Percentiles rank a stretch among this genome's conserved stretches.
These are phyloP conservation scores for Ariolimax columbianus DNA, from an alignment of 2,888 invertebrate genomes.

Conservation along the genomic window DNA sequence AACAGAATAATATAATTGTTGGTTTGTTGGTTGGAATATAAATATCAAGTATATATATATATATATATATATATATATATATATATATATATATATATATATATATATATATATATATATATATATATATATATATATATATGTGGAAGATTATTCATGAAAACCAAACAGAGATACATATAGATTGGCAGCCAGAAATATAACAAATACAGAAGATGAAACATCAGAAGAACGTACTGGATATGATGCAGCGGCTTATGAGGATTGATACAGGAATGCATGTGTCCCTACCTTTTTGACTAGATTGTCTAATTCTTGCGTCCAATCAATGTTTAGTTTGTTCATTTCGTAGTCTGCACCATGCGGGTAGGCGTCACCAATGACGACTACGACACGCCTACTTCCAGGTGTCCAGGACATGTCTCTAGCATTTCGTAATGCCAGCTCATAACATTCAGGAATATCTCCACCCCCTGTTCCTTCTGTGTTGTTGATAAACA, in stretches of 20 bases:
- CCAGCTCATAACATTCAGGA: constrained; percentile 75
- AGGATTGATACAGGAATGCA: neutral
- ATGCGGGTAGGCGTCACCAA: constrained; percentile 75
- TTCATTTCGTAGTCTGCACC: constrained; percentile 64
- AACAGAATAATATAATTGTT: no score
- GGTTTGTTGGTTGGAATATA: no score
- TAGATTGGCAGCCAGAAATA: constrained; percentile 9
- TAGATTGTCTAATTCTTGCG: constrained; percentile 54
- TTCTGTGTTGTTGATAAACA: constrained; percentile 66
- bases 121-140: constrained; percentile 14
- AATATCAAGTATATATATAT: no score
- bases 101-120: neutral
- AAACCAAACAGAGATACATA: neutral
- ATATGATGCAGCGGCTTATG: no score
- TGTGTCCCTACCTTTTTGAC: constrained; percentile 49
- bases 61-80: no score
- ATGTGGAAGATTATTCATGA: no score
- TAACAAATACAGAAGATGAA: neutral
- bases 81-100: no score
- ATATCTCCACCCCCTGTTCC: constrained; percentile 73
- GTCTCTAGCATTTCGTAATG: constrained; percentile 65
- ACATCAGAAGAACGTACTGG: no score
- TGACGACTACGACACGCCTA: constrained; percentile 70
- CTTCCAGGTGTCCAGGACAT: constrained; percentile 72
- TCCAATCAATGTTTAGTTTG: constrained; percentile 70